Percentiles rank a stretch among this genome's conserved stretches.
These are phyloP conservation scores for Wasmannia auropunctata DNA, from an alignment of 1,140 invertebrate genomes.

Conservation along the genomic window DNA sequence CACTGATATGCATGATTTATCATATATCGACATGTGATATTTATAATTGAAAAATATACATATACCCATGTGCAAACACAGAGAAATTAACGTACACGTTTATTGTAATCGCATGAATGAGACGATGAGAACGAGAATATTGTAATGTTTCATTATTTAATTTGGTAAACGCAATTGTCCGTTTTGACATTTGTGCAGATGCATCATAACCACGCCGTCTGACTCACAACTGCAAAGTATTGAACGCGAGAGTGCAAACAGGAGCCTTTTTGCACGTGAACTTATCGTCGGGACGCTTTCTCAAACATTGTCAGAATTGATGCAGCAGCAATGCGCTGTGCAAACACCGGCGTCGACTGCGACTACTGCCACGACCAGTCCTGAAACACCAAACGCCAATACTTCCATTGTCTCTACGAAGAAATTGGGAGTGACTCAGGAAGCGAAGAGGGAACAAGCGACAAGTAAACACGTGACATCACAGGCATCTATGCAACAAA, in stretches of 20 bases:
- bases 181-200: constrained; percentile 83
- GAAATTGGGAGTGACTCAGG: constrained; percentile 76
- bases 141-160: neutral
- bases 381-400: constrained; percentile 78
- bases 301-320: constrained; percentile 82
- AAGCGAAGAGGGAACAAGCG: constrained; percentile 79
- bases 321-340: constrained; percentile 75
- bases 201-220: constrained; percentile 86
- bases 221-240: constrained; percentile 86
- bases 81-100: neutral
- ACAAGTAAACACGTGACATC: constrained; percentile 73
- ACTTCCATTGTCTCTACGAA: constrained; percentile 74
- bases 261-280: constrained; percentile 90
- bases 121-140: neutral
- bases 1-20: constrained; percentile 13
- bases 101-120: neutral
- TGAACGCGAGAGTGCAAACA: constrained; percentile 88
- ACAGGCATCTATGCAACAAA: constrained; percentile 67
- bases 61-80: neutral
- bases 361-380: constrained; percentile 79
- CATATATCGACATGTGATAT: neutral
- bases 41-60: constrained; percentile 16
- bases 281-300: constrained; percentile 88
- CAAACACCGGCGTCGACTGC: constrained; percentile 78
- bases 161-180: constrained; percentile 11